These are phyloP conservation scores for Cremastobaeus sp. DNA, from an alignment of 2,888 invertebrate species.

Conservation along the genomic window DNA sequence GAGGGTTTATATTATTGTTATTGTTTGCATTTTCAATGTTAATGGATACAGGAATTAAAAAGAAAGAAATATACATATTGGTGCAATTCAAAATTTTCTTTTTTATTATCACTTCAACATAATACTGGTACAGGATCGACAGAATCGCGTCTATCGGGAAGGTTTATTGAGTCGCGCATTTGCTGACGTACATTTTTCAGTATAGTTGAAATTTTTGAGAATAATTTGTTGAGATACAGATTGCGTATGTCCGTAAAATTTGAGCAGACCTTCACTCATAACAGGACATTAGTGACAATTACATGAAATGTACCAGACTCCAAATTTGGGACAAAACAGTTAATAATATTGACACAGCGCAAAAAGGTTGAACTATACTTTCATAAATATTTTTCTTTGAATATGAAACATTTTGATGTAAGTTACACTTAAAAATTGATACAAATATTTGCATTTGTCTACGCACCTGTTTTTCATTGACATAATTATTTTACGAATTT, in stretches of 20 bases:
- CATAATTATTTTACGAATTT: no score
- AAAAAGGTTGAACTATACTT: no score
- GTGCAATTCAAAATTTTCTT: constrained; percentile 53
- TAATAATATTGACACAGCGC: no score
- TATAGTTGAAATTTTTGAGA: constrained; percentile 28
- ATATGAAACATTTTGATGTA: no score
- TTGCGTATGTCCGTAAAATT: constrained; percentile 21
- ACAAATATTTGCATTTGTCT: no score
- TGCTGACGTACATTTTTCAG: constrained; percentile 27
- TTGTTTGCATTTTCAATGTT: no score
- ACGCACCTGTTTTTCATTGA: no score
- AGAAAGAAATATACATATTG: constrained; percentile 12
- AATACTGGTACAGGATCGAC: constrained; percentile 69
- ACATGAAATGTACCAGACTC: constrained; percentile 18
- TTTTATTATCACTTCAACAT: constrained; percentile 74
- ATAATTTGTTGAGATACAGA: constrained; percentile 19
- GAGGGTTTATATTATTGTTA: no score
- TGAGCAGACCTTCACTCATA: constrained; percentile 24
- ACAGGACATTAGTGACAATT: constrained; percentile 20
- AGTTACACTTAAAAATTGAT: no score
- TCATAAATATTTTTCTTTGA: no score
- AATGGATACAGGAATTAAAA: no score
- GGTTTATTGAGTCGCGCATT: constrained; percentile 40
- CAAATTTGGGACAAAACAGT: no score
- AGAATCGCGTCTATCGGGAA: constrained; percentile 67